Conservation (phyloP, 30 jellyfish, hydroid and myxozoan genomes). For the Aurelia sp. region DNA sequence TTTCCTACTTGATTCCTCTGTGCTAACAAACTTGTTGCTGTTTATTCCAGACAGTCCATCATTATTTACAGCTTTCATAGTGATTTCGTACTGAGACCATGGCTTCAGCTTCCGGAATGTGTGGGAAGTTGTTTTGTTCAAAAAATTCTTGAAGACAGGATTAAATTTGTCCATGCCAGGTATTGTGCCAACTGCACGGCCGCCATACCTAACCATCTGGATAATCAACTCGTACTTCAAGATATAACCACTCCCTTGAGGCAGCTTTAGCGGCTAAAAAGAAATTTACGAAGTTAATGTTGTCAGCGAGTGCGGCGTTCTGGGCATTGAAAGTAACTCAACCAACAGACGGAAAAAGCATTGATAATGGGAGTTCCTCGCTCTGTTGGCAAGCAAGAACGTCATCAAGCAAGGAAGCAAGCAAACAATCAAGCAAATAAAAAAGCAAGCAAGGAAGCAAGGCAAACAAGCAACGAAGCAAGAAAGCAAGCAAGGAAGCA, state of each 20-base stretch:
- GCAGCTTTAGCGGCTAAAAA: constrained; percentile 24
- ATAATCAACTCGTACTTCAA: constrained; percentile 14
- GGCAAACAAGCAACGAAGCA: too few species aligned
- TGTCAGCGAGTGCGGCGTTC: too few species aligned
- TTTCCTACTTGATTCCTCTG: constrained; percentile 48
- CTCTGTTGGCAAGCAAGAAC: too few species aligned
- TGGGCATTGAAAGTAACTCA: background rate
- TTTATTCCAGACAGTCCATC: background rate
- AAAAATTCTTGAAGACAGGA: background rate
- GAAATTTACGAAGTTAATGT: too few species aligned
- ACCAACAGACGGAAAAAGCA: too few species aligned
- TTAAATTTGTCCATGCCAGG: background rate
- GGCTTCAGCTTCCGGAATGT: constrained; percentile 29
- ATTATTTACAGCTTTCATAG: constrained; percentile 12
- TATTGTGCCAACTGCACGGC: background rate
- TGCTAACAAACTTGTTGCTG: background rate
- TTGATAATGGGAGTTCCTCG: too few species aligned
- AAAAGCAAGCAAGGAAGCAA: too few species aligned
- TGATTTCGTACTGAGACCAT: constrained; percentile 34
- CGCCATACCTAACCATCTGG: constrained; percentile 18
- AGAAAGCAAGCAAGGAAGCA: too few species aligned
- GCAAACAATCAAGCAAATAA: too few species aligned
- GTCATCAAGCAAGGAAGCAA: too few species aligned
- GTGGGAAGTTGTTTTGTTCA: constrained; percentile 1
- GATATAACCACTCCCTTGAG: constrained; percentile 23